These are phyloP conservation scores for Bambusicola thoracicus DNA, from an alignment of 2,113 vertebrate species.

Conservation along the genomic window DNA sequence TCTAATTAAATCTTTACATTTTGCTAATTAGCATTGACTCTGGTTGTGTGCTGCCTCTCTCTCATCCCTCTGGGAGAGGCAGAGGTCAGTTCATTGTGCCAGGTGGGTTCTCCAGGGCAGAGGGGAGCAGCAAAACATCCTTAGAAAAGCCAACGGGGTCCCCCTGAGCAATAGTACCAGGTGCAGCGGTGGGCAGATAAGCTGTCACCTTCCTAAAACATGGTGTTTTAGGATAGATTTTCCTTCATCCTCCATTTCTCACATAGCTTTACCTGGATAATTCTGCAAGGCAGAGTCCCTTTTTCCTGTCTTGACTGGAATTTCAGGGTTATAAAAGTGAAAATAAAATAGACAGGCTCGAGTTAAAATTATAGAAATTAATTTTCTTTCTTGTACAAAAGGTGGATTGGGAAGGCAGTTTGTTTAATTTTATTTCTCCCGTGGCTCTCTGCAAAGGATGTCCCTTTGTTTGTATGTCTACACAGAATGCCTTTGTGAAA, in stretches of 20 bases:
- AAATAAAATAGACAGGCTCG: constrained; percentile 20
- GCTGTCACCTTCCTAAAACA: not conserved
- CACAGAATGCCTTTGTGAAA: not conserved
- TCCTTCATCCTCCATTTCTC: not conserved
- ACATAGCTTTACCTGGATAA: not conserved
- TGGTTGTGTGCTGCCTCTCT: not conserved
- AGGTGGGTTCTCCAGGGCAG: not conserved
- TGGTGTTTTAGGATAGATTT: not conserved
- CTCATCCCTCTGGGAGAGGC: constrained; percentile 18
- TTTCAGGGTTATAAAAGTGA: constrained; percentile 29
- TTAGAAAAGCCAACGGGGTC: not conserved
- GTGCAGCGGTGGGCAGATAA: not conserved
- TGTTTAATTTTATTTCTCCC: constrained; percentile 1
- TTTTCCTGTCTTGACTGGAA: not conserved
- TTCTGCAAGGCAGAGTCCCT: not conserved
- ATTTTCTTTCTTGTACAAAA: not conserved
- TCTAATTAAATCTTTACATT: constrained; percentile 61
- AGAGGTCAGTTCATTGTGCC: constrained; percentile 34
- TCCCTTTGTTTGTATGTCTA: not conserved
- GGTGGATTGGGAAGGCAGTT: not conserved
- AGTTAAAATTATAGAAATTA: not conserved
- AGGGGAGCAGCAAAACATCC: not conserved
- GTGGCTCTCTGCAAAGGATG: not conserved
- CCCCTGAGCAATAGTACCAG: accelerated
- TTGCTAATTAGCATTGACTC: constrained; percentile 59